Base-by-base conservation (phyloP, 2,113 vertebrate genomes). In the Oryzias woworae region DNA sequence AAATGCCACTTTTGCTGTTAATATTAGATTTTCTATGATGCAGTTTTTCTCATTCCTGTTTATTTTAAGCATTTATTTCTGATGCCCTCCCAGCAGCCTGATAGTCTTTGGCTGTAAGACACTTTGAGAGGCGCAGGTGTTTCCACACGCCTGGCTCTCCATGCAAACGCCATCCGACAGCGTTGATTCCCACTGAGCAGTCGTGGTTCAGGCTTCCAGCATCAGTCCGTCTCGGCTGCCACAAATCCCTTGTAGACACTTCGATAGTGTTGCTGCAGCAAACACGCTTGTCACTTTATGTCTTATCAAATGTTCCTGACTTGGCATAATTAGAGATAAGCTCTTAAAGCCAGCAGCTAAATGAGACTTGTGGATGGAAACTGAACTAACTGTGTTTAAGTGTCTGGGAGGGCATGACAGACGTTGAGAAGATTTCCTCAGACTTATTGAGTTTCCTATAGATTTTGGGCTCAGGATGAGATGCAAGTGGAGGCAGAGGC, bases 101-200 rank as follows among this genome's bases (percentile, higher is more conserved):
- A 2, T 16, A 15, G 14, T 53, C 49, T 47, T 4, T 7, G 44
- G 22, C 43, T 65, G 26, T n/a, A 26, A 67, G 43, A 53, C 78
- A 58, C 36, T 62, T 7, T 52, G 48, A 69, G 66, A 23, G 69
- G 70, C 64, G 22, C 80, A 88, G 82, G 80, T 88, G 74, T 71
- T 54, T 61, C 63, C 3, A 58, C 71, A 20, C 62, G 46, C 56
- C 64, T 56, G 57, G 56, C n/a, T 58, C 71, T 62, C 78, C 43
- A 42, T 49, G 53, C 49, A 79, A 84, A 81, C 57, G 72, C 70
- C 82, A 85, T 75, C 60, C 73, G 77, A 87, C 85, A 69, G 64
- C 60, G 61, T 63, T 45, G 52, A 82, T 87, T 80, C 75, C 76
- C 71, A 53, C 61, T 4, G 8, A 64, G 59, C 59, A 36, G 24